Base-by-base conservation (phyloP, 2,113 vertebrate species). In the Athene noctua region DNA sequence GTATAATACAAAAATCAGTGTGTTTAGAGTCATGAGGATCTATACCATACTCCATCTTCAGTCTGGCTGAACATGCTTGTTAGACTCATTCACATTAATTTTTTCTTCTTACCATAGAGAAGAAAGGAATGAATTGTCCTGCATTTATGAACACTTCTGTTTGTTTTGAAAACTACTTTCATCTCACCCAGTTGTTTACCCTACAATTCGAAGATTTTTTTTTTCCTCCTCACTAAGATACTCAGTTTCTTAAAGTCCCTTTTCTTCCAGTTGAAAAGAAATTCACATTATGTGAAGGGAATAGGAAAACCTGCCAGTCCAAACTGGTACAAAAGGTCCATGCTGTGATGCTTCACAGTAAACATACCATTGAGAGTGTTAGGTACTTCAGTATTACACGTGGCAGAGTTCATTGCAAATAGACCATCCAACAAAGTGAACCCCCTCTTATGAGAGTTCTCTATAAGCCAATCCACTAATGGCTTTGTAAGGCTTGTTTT, bases 201-300 rank as follows among this genome's bases (percentile, higher is more conserved):
- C 38, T 67, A 11, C n/a, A 49, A 30, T 44, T 55, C 82, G 23
- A 73, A 86, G 9, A n/a, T 25, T n/a, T 26, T 17, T 57, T 20
- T 62, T 10, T 27, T 25, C 5, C 6, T 49, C 15, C 42, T 79
- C n/a, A 6, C 54, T 87, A 51, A 46, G 70, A 44, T 79, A 34
- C 70, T 89, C 27, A 29, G 52, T 59, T 91, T 82, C 42, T 13
- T 5, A 18, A 82, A 77, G 13, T 57, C 13, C 40, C 29, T 86
- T 44, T 74, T 30, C 23, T 93, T 84, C 47, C 46, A 27, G 8
- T 12, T 89, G 55, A 81, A 79, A 87, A 34, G 73, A 77, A 79
- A 25, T 23, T 70, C 5, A 0, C 0, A 1, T 87, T 87, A 23
- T 1, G 0, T 34, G 54, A 67, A 72, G 62, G n/a, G 68, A 91